These are phyloP conservation scores for Oreochromis tanganicae DNA, from an alignment of 2,113 vertebrate species.

Conservation along the genomic window DNA sequence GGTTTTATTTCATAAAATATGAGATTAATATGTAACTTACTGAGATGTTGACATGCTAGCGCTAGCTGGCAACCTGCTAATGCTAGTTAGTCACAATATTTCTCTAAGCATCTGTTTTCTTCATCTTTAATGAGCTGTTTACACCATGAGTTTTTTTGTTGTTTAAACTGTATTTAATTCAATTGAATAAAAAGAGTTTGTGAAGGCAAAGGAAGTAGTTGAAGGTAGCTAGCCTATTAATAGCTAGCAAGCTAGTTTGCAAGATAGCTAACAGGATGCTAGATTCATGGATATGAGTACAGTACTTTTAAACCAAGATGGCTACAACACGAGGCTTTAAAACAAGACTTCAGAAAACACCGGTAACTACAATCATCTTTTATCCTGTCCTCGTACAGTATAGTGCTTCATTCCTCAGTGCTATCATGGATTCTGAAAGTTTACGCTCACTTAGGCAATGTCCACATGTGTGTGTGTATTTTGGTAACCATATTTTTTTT, in stretches of 20 bases:
- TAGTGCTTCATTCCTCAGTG: too few relatives aligned
- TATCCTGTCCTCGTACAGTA: too few relatives aligned
- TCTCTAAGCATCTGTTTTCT: neutral
- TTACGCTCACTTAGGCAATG: neutral
- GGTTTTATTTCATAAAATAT: neutral
- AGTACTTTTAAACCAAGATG: neutral
- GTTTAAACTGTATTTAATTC: neutral
- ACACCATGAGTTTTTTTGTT: neutral
- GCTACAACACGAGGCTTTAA: neutral
- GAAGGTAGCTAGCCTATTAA: neutral
- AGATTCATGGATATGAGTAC: neutral
- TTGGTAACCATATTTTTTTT: too few relatives aligned
- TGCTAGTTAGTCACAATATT: neutral
- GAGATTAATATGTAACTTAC: neutral
- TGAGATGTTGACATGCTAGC: neutral
- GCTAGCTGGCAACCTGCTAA: neutral
- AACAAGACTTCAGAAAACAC: neutral
- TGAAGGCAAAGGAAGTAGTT: neutral
- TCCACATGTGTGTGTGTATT: too few relatives aligned
- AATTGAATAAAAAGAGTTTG: neutral
- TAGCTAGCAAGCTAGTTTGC: neutral
- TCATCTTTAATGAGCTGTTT: neutral
- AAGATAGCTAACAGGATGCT: neutral
- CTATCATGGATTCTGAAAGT: neutral
- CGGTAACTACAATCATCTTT: too few relatives aligned